Percentiles rank a stretch among this genome's conserved stretches.
phyloP scores from a whole-genome alignment of 2,113 vertebrate genomes.

The Regulus satrapa region DNA sequence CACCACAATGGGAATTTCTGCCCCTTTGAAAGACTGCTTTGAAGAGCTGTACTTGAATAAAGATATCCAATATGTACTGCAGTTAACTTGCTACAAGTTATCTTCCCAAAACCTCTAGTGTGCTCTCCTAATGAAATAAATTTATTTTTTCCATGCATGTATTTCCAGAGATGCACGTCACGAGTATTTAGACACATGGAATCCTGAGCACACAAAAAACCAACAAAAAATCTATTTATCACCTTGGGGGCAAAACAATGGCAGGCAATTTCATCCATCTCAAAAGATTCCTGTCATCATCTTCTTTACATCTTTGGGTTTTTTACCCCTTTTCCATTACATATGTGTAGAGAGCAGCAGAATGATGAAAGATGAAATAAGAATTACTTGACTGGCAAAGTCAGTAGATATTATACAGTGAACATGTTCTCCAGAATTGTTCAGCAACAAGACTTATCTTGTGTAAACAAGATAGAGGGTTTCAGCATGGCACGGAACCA shows the following conservation, averaged over 20 bases:
- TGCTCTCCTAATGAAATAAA: neutral
- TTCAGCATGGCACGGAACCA: neutral
- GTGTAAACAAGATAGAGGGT: neutral
- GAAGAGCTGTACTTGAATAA: neutral
- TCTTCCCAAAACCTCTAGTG: neutral
- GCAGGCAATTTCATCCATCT: neutral
- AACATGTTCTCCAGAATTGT: neutral
- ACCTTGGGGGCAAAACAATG: neutral
- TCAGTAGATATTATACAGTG: neutral
- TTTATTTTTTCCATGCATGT: neutral
- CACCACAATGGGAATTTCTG: neutral
- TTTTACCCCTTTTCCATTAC: neutral
- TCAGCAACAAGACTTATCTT: neutral
- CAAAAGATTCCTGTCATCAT: neutral
- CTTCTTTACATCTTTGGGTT: neutral
- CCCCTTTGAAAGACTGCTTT: neutral
- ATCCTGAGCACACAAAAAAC: neutral
- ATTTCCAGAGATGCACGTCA: neutral
- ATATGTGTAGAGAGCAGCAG: neutral
- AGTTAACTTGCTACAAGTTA: neutral
- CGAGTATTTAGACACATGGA: neutral
- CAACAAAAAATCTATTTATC: neutral
- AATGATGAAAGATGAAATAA: neutral
- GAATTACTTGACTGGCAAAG: neutral
- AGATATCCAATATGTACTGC: neutral